These are phyloP conservation scores for Falcaria lacertinaria DNA, from an alignment of 2,888 invertebrate genomes.

Conservation along the genomic window DNA sequence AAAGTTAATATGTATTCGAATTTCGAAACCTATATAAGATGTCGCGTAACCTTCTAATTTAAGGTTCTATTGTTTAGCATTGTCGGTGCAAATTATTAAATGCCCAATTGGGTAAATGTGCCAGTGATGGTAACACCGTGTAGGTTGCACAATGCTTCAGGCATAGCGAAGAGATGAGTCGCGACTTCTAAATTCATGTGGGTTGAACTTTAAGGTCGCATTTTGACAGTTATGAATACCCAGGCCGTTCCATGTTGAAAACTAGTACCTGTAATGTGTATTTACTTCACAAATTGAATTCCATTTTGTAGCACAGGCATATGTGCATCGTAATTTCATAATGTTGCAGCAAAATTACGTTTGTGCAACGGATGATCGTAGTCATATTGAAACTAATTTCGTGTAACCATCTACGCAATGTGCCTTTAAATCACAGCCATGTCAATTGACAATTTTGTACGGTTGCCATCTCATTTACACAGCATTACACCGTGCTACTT, in stretches of 20 bases:
- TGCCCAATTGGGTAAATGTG: conserved; percentile 65
- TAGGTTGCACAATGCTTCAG: conserved; percentile 59
- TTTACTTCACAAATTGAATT: not conserved
- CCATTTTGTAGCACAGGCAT: conserved; percentile 12
- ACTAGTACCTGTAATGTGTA: conserved; percentile 35
- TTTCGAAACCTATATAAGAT: conserved; percentile 43
- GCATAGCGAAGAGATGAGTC: conserved; percentile 58
- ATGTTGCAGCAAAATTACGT: conserved; percentile 36
- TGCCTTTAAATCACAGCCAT: conserved; percentile 6
- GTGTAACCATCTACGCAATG: conserved; percentile 25
- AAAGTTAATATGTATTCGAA: conserved; percentile 24
- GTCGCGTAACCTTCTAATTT: conserved; percentile 54
- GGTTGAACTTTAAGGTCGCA: conserved; percentile 64
- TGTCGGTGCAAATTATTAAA: conserved; percentile 58
- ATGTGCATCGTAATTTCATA: conserved; percentile 34
- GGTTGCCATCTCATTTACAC: not conserved
- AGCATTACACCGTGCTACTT: not conserved
- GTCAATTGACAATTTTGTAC: conserved; percentile 2
- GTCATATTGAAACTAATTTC: conserved; percentile 43
- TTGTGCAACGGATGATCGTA: conserved; percentile 40
- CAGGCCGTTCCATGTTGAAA: conserved; percentile 41
- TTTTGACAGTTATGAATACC: conserved; percentile 65
- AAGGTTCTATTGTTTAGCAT: conserved; percentile 63
- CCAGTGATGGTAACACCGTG: conserved; percentile 46
- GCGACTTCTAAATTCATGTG: conserved; percentile 47